phyloP scores from a whole-genome alignment of 2,797 vertebrate species.

The Loriculus beryllinus region DNA sequence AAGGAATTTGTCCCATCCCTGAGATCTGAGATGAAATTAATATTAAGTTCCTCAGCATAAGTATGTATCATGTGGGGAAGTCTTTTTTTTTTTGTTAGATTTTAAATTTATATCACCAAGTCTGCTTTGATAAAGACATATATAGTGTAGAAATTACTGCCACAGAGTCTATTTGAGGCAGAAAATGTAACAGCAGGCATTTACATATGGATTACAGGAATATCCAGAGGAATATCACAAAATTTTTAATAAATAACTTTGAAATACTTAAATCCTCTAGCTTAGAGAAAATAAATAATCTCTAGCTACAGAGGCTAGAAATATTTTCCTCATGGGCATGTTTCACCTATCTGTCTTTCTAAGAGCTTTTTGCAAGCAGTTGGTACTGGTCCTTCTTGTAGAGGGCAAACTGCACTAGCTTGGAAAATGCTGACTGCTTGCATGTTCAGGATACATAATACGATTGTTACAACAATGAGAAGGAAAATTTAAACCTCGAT shows the following conservation, averaged over 20 bases:
- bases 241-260: background rate
- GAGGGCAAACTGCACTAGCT: background rate
- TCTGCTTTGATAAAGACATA: background rate
- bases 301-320: background rate
- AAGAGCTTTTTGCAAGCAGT: background rate
- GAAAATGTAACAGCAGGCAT: background rate
- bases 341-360: background rate
- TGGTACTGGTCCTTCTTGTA: background rate
- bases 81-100: background rate
- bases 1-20: background rate
- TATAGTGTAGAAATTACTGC: background rate
- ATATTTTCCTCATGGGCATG: background rate
- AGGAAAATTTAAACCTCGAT: background rate
- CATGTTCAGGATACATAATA: background rate
- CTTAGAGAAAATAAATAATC: constrained; percentile 12
- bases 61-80: background rate
- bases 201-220: background rate
- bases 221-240: background rate
- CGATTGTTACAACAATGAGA: background rate
- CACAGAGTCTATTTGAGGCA: background rate
- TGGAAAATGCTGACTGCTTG: background rate
- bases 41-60: background rate
- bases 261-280: background rate
- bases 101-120: background rate
- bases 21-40: background rate